These are phyloP conservation scores for Alosa alosa DNA, from an alignment of 2,113 vertebrate species.

Conservation along the genomic window DNA sequence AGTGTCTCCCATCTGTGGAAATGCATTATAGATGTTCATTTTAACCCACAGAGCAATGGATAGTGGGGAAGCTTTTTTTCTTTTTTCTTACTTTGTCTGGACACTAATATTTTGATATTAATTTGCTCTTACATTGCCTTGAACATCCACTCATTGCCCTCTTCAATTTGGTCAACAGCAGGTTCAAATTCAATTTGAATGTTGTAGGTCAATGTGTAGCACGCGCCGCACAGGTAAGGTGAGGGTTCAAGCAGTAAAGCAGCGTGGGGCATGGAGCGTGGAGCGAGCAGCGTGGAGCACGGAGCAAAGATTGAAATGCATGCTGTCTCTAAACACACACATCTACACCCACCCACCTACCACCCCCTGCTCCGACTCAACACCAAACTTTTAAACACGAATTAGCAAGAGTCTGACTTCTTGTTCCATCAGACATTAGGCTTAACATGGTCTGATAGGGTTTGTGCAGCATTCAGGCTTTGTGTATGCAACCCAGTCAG, in stretches of 20 bases:
- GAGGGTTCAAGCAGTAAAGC: not conserved
- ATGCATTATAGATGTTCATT: not conserved
- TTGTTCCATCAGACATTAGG: not conserved
- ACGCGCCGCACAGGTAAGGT: not conserved
- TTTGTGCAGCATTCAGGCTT: not conserved
- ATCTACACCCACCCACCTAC: not conserved
- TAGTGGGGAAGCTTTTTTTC: not conserved
- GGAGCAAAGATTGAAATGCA: not conserved
- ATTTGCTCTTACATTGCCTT: not conserved
- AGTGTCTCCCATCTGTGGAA: not conserved
- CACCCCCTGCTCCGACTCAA: not conserved
- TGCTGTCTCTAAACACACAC: not conserved
- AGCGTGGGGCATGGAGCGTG: not conserved
- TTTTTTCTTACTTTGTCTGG: not conserved
- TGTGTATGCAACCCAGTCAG: constrained; percentile 4
- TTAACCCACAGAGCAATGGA: not conserved
- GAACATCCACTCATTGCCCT: not conserved
- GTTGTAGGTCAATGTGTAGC: not conserved
- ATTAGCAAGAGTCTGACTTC: not conserved
- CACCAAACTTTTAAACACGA: not conserved
- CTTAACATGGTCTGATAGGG: not conserved
- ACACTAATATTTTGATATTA: not conserved
- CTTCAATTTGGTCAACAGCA: not conserved
- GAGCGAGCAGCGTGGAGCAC: not conserved
- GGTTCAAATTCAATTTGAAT: not conserved